phyloP scores from a whole-genome alignment of 2,113 vertebrate genomes.

The Columba janthina region DNA sequence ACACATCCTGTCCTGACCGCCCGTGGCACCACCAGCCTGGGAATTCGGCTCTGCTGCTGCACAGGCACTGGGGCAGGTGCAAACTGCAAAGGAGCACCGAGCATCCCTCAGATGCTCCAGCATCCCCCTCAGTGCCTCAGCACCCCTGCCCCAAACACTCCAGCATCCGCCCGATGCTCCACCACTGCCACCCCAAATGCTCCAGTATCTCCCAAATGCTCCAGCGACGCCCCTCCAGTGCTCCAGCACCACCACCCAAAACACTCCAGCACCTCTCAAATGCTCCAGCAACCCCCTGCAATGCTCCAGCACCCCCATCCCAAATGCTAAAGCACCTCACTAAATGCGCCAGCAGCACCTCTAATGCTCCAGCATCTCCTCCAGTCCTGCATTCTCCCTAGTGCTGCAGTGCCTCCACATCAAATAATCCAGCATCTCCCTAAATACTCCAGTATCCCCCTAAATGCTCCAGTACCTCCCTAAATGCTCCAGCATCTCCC shows the following conservation, averaged over 20 bases:
- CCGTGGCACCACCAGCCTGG: fast-evolving
- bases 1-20: fast-evolving
- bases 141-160: not conserved
- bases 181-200: not conserved
- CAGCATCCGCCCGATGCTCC: not conserved
- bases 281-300: not conserved
- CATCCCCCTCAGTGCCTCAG: not conserved
- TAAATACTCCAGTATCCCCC: not conserved
- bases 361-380: not conserved
- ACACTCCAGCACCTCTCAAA: too few species aligned
- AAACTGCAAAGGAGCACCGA: too few species aligned
- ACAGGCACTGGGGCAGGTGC: too few species aligned
- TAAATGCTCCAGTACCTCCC: not conserved
- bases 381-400: not conserved
- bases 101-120: not conserved
- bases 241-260: not conserved
- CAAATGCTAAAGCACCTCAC: not conserved
- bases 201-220: not conserved
- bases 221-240: not conserved
- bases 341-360: not conserved
- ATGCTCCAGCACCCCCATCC: not conserved
- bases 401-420: not conserved
- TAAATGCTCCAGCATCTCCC: not conserved
- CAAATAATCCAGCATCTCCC: not conserved
- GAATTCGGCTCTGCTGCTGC: not conserved